These are phyloP conservation scores for Aspidapion aeneum DNA, from an alignment of 2,888 invertebrate genomes.

Conservation along the genomic window DNA sequence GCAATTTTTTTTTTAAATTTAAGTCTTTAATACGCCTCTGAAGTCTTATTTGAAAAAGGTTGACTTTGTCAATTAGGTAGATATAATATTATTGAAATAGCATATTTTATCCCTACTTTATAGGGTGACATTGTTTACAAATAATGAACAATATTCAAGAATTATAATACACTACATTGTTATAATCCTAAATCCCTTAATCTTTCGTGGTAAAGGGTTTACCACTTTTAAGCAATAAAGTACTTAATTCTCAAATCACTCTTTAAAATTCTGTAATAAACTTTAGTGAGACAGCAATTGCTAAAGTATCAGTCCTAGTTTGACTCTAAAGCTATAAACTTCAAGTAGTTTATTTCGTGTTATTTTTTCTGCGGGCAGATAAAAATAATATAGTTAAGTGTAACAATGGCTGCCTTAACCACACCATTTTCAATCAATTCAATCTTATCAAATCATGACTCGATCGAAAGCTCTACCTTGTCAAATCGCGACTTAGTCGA, in stretches of 20 bases:
- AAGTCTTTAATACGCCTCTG: too few species aligned
- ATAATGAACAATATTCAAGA: neutral
- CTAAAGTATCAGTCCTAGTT: neutral
- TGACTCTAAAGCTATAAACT: neutral
- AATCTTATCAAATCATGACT: neutral
- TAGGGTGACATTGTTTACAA: neutral
- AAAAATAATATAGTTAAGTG: too few species aligned
- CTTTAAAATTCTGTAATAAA: too few species aligned
- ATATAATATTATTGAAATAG: too few species aligned
- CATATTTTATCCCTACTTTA: too few species aligned
- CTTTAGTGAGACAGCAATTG: too few species aligned
- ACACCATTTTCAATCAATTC: neutral
- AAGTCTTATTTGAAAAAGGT: too few species aligned
- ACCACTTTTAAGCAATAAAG: neutral
- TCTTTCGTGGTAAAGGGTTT: neutral
- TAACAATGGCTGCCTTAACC: neutral
- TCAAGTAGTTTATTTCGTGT: neutral
- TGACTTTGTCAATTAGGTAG: too few species aligned
- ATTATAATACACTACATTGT: neutral
- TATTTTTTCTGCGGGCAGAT: neutral
- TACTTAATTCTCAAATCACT: too few species aligned
- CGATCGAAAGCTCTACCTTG: neutral
- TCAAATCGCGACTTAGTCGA: too few species aligned
- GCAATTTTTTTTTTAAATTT: too few species aligned
- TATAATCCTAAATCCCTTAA: too few species aligned